Evolutionary conservation across 1,140 invertebrate genomes (phyloP).

Genomic region (Arion vulgaris): DNA sequence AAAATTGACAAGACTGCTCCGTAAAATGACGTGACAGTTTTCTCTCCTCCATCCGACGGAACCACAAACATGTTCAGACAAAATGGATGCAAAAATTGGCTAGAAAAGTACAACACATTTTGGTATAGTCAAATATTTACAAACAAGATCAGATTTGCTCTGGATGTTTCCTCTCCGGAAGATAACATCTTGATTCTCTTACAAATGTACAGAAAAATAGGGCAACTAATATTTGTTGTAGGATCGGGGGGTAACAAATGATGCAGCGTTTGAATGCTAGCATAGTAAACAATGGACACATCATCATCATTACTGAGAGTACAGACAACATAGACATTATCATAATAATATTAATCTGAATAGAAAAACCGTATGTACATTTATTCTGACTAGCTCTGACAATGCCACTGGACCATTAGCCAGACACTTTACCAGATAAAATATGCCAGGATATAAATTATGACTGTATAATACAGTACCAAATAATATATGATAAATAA

Average conservation of each 20-base stretch:
- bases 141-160: neutral
- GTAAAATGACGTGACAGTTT: no score
- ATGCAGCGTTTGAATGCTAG: neutral
- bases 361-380: neutral
- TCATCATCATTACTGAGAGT: neutral
- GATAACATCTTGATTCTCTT: neutral
- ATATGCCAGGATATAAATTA: no score
- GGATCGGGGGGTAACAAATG: neutral
- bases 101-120: neutral
- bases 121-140: neutral
- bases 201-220: constrained; percentile 2
- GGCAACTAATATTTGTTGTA: neutral
- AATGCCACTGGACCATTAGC: no score
- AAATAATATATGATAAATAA: no score
- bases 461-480: no score
- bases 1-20: no score
- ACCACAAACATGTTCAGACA: no score
- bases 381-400: neutral
- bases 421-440: no score
- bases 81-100: neutral
- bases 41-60: no score
- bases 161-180: neutral
- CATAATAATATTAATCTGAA: neutral
- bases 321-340: neutral
- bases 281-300: neutral